Base-by-base conservation (phyloP, 1,140 invertebrate species). In the Cephus cinctus region DNA sequence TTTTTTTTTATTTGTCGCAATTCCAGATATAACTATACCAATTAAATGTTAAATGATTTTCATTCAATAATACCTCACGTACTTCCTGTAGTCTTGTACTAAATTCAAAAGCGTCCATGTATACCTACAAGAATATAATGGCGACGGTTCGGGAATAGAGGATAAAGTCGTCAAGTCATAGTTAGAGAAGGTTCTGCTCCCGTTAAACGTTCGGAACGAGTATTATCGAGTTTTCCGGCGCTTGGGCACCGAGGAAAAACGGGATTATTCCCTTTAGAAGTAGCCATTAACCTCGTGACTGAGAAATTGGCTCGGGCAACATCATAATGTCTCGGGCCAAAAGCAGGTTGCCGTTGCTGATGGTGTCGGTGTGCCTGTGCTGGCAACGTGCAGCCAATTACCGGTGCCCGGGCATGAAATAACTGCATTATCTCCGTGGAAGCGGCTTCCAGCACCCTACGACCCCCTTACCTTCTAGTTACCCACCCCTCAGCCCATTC, bases 401-500 rank as follows among this genome's bases (percentile, higher is more conserved):
- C 66, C 63, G 67, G 67, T 73, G 57, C 63, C 63, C 52, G 66
- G 67, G 67, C 66, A 73, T 69, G 69, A 71, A 70, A 73, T 71
- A 73, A 73, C 70, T 70, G 59, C 66, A 70, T 73, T 71, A 73
- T 73, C 67, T 73, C 59, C 57, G 57, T 70, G 63, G 67, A 70
- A 69, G 61, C 63, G 58, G 59, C 66, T 60, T 63, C 65, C 56
- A 56, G 51, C 50, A 43, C 53, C 52, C 57, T 51, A 44, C 50
- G 35, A 36, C 21, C 47, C 30, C 47, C 56, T 35, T 35, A 20
- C 32, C 52, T n/a, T 44, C 47, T 4, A 12, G 27, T 12, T 30
- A 9, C 9, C 12, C 27, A 12, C 2, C 12, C 27, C 9, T 30
- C 27, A 12, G n/a, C n/a, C n/a, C n/a, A n/a, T n/a, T n/a, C n/a